Evolutionary conservation across 1,140 invertebrate genomes (phyloP), one percentile per base, ranked within the genome.

Genomic region (Apis cerana): DNA sequence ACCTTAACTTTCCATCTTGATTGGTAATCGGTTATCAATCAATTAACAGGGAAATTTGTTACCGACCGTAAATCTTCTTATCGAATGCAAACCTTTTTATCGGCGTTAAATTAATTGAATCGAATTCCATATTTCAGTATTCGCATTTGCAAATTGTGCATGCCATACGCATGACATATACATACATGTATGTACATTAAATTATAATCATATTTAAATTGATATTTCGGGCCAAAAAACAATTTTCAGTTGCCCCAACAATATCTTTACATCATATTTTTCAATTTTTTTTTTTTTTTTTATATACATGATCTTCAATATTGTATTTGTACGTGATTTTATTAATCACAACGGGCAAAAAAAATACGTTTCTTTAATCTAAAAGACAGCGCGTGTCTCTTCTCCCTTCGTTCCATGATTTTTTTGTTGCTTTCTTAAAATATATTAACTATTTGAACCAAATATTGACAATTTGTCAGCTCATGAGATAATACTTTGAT

Each of bases 161-260:
- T 69, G 13, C 21, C 21, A 52, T 21, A 50, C 4, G 61, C 75
- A 65, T 11, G 13, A 62, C 27, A 59, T 43, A 27, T 62, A 56
- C 54, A 56, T 79, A 68, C 80, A 83, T 83, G 54, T 82, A 79
- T 76, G 56, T 79, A 85, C 67, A 84, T 76, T 59, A 50, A 76
- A 61, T 50, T 80, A 86, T 69, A 65, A 84, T 78, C 33, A 84
- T 81, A 61, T 27, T 82, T 58, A 21, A 69, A 21, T 77, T 72
- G 72, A 80, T 86, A 86, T 84, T 52, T 70, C 59, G 48, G 69
- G 56, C 56, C 71, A 54, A 50, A 69, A 83, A 68, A 52, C 69
- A 58, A 54, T 43, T 27, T 64, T 59, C 10, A 50, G 0, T 68
- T 58, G 5, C 12, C 50, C 61, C 0, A 11, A 69, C 52, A 1